A percentile compares a stretch with the other conserved stretches of the same genome.
Evolutionary conservation across 2,113 vertebrate genomes (phyloP).

Genomic region (Arenaria interpres): DNA sequence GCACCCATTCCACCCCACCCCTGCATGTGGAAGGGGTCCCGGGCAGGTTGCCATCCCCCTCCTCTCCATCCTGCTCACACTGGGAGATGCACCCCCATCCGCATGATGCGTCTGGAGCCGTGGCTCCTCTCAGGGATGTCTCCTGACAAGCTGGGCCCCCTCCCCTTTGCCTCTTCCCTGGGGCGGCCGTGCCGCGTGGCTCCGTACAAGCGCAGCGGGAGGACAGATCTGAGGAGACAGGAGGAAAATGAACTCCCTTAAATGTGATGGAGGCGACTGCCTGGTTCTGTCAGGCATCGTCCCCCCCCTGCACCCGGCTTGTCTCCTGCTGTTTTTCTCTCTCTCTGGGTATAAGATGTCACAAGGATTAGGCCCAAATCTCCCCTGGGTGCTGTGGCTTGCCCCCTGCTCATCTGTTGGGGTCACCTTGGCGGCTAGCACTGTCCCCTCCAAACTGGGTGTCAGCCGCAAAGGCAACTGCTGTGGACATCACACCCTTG

Average conservation of each 20-base stretch:
- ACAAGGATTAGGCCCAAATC: conserved; percentile 25
- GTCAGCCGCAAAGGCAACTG: neutral
- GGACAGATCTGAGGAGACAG: conserved; percentile 64
- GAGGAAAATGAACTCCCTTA: conserved; percentile 55
- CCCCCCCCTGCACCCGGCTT: neutral
- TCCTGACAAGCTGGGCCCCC: neutral
- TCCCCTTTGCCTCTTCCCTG: neutral
- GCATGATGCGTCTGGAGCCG: neutral
- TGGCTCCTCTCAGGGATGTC: neutral
- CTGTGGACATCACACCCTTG: neutral
- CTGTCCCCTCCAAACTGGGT: neutral
- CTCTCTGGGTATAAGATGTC: conserved; percentile 26
- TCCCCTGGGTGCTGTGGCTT: neutral
- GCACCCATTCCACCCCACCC: neutral
- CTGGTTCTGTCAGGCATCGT: conserved; percentile 16
- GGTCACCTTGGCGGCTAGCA: neutral
- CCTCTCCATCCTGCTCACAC: neutral
- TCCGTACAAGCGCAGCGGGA: neutral
- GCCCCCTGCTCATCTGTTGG: neutral
- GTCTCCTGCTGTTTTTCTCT: conserved; percentile 27
- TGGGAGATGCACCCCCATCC: neutral
- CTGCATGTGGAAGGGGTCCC: accelerated
- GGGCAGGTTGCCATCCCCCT: neutral
- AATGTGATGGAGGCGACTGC: conserved; percentile 34
- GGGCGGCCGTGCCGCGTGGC: neutral